Conservation (phyloP, 2,888 invertebrate genomes). For the Anarsia innoxiella region DNA sequence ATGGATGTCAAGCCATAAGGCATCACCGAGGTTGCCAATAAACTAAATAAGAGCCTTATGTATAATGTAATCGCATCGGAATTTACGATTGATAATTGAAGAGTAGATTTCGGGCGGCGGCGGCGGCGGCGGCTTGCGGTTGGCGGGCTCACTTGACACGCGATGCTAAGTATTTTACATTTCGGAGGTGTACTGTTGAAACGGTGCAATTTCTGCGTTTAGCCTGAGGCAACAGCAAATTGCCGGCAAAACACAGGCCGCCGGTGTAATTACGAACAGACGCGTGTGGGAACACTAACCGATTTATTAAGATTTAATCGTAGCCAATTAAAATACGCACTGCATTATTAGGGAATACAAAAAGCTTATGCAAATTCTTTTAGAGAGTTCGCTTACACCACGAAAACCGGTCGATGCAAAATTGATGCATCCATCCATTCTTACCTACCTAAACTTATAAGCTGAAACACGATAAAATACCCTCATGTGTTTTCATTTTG, state of each 20-base stretch:
- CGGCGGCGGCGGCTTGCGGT: constrained; percentile 43
- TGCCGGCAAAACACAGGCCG: constrained; percentile 41
- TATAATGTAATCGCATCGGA: constrained; percentile 49
- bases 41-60: constrained; percentile 11
- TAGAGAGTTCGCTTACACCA: constrained; percentile 30
- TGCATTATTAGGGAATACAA: constrained; percentile 55
- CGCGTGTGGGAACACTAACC: constrained; percentile 63
- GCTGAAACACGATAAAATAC: no score
- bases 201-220: constrained; percentile 54
- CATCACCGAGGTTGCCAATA: constrained; percentile 1
- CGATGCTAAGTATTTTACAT: constrained; percentile 27
- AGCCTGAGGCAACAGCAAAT: constrained; percentile 5
- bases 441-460: no score
- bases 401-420: constrained; percentile 20
- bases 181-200: constrained; percentile 35
- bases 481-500: no score
- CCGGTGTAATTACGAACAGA: constrained; percentile 59
- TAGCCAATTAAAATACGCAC: constrained; percentile 65
- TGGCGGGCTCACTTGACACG: constrained; percentile 37
- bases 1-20: neutral
- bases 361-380: constrained; percentile 53
- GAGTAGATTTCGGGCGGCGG: constrained; percentile 52
- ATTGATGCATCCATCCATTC: no score
- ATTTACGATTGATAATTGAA: constrained; percentile 71
- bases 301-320: constrained; percentile 73